A percentile compares a stretch with the other conserved stretches of the same genome.
Evolutionary conservation across 2,113 vertebrate genomes (phyloP).

Genomic region (Ranitomeya imitator): DNA sequence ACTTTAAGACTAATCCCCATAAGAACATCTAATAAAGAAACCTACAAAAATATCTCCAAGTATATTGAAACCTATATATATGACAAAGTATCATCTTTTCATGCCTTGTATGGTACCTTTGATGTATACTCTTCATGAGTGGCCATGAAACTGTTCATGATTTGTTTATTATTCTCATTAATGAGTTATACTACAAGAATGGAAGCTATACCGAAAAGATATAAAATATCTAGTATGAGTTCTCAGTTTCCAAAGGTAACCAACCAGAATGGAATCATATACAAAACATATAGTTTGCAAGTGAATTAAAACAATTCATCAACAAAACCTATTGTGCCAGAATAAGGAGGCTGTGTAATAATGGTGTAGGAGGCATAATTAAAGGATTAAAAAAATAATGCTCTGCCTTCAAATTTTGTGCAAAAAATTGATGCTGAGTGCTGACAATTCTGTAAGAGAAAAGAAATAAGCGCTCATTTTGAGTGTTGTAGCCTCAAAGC

Average conservation of each 20-base stretch:
- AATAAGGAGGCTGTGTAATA: neutral
- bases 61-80: neutral
- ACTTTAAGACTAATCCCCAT: neutral
- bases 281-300: neutral
- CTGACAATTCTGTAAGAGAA: neutral
- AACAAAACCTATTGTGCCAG: neutral
- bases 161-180: neutral
- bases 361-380: neutral
- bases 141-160: neutral
- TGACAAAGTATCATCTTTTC: neutral
- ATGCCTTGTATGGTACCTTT: neutral
- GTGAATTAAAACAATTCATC: neutral
- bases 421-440: too few relatives aligned
- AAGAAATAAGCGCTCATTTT: neutral
- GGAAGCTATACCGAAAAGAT: neutral
- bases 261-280: too few relatives aligned
- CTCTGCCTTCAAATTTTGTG: too few relatives aligned
- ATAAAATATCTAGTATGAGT: neutral
- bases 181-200: neutral
- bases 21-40: neutral
- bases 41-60: neutral
- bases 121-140: neutral
- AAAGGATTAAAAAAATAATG: too few relatives aligned
- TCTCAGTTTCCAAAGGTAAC: too few relatives aligned
- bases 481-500: neutral